Base-by-base conservation (phyloP, 2,888 invertebrate genomes). In the Pristionchus entomophagus region DNA sequence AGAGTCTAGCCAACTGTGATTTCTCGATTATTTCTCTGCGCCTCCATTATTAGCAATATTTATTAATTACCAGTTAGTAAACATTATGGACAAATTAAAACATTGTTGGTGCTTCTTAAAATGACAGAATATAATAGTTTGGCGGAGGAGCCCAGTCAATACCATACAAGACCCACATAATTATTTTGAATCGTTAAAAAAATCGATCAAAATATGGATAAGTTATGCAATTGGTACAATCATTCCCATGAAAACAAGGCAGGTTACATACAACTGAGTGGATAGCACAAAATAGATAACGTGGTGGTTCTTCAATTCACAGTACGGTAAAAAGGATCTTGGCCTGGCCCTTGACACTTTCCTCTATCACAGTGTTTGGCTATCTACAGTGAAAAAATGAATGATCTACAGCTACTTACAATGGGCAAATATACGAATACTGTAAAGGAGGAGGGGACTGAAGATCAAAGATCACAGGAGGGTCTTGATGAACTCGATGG, bases 401-500 rank as follows among this genome's bases (percentile, higher is more conserved):
- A 5, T 4, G 6, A 56, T 56, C 56, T 69, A 38, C 69, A 69
- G 2, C 62, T 62, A 62, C 32, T 62, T 62, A 62, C 69, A 69
- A 38, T 38, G 69, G 38, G 32, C 22, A 38, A 6, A 38, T n/a
- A n/a, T 14, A 14, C 38, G 69, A 38, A 69, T 69, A 69, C 69
- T 69, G 35, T 0, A 17, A 22, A 19, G 22, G n/a, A 69, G 26
- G 26, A 22, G 22, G 32, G 45, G 73, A 12, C 22, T 38, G 22
- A 38, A 73, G 73, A 73, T 73, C 73, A 73, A 77, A 78, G 78
- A 45, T 78, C 78, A 91, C 80, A 92, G 78, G 49, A 93, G 87
- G 8, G 91, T 91, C 87, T 99, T 99, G 93, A 99, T 98, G 95
- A 97, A 98, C 94, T 98, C 97, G 85, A 98, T 97, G 80, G 97